Conservation (phyloP, 2,797 vertebrate species). For the Chelonia mydas region DNA sequence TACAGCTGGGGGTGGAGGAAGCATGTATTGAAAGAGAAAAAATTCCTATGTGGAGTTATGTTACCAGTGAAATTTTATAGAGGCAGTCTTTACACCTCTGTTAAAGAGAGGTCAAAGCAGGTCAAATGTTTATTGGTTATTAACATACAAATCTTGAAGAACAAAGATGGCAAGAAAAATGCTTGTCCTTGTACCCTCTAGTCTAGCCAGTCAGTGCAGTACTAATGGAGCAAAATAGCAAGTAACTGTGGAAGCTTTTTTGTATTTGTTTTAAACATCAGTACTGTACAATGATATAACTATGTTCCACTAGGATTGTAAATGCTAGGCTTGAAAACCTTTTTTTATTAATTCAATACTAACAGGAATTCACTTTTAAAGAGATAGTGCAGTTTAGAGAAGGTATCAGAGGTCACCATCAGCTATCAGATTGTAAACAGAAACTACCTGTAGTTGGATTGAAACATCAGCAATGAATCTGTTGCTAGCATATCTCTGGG, state of each 20-base stretch:
- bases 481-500: not conserved
- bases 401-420: not conserved
- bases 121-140: not conserved
- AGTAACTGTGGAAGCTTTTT: not conserved
- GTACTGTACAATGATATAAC: not conserved
- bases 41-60: not conserved
- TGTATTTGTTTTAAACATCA: not conserved
- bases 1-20: not conserved
- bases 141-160: not conserved
- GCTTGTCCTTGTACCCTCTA: not conserved
- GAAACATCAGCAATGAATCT: not conserved
- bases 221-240: not conserved
- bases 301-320: not conserved
- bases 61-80: not conserved
- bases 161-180: not conserved
- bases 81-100: not conserved
- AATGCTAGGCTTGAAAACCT: not conserved
- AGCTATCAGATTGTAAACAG: not conserved
- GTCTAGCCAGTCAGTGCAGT: not conserved
- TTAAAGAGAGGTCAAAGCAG: not conserved
- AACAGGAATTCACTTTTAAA: not conserved
- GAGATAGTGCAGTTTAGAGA: not conserved
- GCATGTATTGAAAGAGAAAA: not conserved
- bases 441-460: not conserved
- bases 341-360: not conserved